phyloP scores from a whole-genome alignment of 2,113 vertebrate genomes.

The Eurypyga helias region DNA sequence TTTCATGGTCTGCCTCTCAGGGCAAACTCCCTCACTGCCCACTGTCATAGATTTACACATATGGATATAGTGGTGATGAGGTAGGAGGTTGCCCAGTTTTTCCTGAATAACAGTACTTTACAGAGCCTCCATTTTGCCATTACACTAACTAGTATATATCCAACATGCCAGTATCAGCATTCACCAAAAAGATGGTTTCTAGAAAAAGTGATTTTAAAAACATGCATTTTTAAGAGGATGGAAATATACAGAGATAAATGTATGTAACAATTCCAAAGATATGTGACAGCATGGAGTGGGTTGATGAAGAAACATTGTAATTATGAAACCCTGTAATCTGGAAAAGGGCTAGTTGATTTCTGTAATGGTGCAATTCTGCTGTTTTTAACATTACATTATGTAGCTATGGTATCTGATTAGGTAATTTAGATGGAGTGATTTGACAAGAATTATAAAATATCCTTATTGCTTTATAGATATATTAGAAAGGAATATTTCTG shows the following conservation, averaged over 20 bases:
- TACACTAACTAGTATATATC: not conserved
- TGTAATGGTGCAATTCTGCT: slow-evolving; percentile 25
- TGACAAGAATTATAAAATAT: slow-evolving; percentile 56
- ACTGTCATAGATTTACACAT: not conserved
- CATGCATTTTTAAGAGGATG: not conserved
- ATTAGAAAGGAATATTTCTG: slow-evolving; percentile 40
- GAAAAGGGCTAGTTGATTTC: slow-evolving; percentile 23
- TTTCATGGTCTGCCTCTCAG: not conserved
- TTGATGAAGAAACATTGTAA: slow-evolving; percentile 37
- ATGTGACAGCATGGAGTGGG: not conserved
- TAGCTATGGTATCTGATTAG: slow-evolving; percentile 48
- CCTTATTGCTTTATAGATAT: slow-evolving; percentile 15
- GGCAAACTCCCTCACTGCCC: not conserved
- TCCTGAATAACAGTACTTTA: not conserved
- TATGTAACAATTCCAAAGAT: not conserved
- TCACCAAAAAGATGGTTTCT: not conserved
- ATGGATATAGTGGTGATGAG: accelerated
- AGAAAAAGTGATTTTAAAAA: not conserved
- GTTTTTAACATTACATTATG: slow-evolving; percentile 53
- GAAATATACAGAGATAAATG: not conserved
- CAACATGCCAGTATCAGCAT: not conserved
- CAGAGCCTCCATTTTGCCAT: not conserved
- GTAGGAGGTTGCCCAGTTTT: not conserved
- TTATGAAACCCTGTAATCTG: slow-evolving; percentile 46
- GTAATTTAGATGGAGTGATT: slow-evolving; percentile 44